Conservation (phyloP, 2,113 vertebrate species). For the Ibidorhyncha struthersii region DNA sequence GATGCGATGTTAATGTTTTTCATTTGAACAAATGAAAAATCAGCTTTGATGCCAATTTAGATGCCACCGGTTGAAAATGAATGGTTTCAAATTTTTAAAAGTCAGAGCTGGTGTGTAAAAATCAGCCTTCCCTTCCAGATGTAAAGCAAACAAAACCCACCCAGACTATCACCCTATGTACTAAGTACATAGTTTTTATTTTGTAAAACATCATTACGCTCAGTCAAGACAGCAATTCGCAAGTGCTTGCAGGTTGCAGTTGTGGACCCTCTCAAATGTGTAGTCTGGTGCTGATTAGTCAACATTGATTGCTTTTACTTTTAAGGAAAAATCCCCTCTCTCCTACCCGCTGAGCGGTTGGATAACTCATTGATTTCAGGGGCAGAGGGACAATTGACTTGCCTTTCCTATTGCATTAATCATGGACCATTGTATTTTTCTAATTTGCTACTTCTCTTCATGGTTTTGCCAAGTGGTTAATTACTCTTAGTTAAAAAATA, state of each 20-base stretch:
- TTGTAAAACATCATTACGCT: not conserved
- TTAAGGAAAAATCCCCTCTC: not conserved
- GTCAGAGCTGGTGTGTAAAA: not conserved
- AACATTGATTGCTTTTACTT: not conserved
- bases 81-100: not conserved
- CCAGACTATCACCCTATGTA: not conserved
- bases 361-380: slow-evolving; percentile 21
- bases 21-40: not conserved
- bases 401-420: not conserved
- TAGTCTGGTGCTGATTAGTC: not conserved
- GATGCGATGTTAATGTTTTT: not conserved
- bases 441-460: not conserved
- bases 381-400: not conserved
- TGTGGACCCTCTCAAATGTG: not conserved
- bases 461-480: not conserved
- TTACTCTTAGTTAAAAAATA: not conserved
- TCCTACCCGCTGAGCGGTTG: not conserved
- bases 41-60: not conserved
- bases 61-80: not conserved
- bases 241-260: not conserved
- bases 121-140: not conserved
- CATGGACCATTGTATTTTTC: not conserved
- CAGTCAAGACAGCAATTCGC: not conserved
- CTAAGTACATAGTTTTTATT: not conserved
- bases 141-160: not conserved